phyloP scores from a whole-genome alignment of 2,113 vertebrate species.

The Etheostoma cragini region DNA sequence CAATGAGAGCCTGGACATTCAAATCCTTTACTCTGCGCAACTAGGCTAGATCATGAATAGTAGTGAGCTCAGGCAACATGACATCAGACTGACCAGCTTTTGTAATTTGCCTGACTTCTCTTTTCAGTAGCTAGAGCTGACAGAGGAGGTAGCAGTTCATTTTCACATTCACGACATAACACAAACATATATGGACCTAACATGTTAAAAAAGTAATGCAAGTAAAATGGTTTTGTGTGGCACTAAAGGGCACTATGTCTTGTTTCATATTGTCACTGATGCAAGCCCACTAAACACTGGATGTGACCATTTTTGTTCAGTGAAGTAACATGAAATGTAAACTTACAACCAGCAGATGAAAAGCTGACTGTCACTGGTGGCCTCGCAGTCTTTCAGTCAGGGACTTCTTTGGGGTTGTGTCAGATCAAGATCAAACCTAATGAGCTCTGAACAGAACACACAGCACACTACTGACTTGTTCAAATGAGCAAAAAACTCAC shows the following conservation, averaged over 20 bases:
- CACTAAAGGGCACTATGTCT: neutral
- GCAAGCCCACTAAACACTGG: neutral
- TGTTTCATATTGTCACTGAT: neutral
- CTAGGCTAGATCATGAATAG: no score
- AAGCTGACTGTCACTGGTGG: constrained; percentile 17
- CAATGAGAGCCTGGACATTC: no score
- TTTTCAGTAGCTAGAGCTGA: no score
- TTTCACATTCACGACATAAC: no score
- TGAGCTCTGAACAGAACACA: constrained; percentile 51
- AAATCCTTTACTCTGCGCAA: no score
- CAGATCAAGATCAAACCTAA: constrained; percentile 49
- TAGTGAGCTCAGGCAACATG: no score
- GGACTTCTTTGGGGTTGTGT: constrained; percentile 30
- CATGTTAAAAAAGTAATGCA: no score
- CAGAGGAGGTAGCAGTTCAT: no score
- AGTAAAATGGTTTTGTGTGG: no score
- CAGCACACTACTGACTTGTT: constrained; percentile 1
- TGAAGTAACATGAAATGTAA: neutral
- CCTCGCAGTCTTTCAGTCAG: neutral
- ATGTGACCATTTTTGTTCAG: neutral
- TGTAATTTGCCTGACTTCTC: no score
- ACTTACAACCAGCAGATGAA: constrained; percentile 25
- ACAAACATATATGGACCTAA: no score
- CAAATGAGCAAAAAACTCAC: constrained; percentile 32
- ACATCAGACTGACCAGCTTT: no score